Evolutionary conservation across 2,113 vertebrate genomes (phyloP), one percentile per base, ranked within the genome.

Genomic region (Ahaetulla prasina): DNA sequence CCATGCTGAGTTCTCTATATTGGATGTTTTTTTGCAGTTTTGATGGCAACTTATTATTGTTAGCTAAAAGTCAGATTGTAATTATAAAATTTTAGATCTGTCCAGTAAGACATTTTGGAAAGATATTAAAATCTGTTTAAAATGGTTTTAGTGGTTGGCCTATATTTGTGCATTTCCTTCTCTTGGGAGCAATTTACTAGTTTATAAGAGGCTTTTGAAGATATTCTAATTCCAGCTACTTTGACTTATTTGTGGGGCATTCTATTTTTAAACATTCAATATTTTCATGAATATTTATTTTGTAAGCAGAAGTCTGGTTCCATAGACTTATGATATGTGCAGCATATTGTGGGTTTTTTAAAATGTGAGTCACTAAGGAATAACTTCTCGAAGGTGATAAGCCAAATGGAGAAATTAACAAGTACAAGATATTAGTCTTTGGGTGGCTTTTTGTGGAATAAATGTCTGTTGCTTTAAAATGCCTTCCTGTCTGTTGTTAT

Each of bases 391-490:
- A 84, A 84, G 23, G 35, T 27, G 35, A 25, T 52, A 45, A 54
- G 11, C 74, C 49, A 39, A 80, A 43, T 39, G 35, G 43, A 53
- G 30, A 84, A 53, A 53, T 84, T 23, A 53, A 25, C 18, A 89
- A 85, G 30, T 50, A 92, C 90, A 92, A 93, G 94, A 95, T 39
- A 88, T 53, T 92, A 74, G 16, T 30, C 89, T 94, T 91, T 96
- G 35, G 89, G 20, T 90, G 95, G 20, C 22, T 91, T 94, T 91
- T 11, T 4, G n/a, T 80, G 7, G 47, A 10, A 88, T 49, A 90
- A 92, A 60, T 20, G 25, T 45, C 85, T 91, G 87, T 68, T 57
- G n/a, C 86, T 85, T 95, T 85, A 18, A 92, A 88, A 84, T 43
- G 68, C 18, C 92, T 91, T 7, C 91, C 94, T 89, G 87, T 55